These are phyloP conservation scores for Digitonthophagus gazella DNA, from an alignment of 2,888 invertebrate genomes.

Conservation along the genomic window DNA sequence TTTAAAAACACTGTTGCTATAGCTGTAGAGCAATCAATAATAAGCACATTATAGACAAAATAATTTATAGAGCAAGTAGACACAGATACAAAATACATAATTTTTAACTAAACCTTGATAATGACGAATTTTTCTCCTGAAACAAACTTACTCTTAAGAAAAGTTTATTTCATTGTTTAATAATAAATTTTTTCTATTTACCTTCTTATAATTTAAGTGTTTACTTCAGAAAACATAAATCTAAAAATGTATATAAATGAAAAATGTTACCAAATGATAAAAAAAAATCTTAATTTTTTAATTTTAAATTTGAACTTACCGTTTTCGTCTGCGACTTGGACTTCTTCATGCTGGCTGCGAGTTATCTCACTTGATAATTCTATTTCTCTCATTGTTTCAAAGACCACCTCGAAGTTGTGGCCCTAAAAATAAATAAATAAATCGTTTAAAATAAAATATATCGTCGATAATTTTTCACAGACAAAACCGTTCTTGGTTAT, in stretches of 20 bases:
- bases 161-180: neutral
- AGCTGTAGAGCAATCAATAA: neutral
- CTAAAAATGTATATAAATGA: neutral
- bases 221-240: neutral
- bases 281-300: neutral
- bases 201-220: neutral
- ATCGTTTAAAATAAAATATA: neutral
- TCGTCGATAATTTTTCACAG: neutral
- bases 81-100: neutral
- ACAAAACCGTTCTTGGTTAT: neutral
- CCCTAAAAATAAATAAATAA: constrained; percentile 18
- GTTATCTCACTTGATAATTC: constrained; percentile 50
- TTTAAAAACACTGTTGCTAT: too few relatives aligned
- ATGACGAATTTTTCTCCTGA: neutral
- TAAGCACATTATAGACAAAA: neutral
- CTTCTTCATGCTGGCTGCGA: constrained; percentile 52
- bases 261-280: too few relatives aligned
- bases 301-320: constrained; percentile 39
- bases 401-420: constrained; percentile 36
- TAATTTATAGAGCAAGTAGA: too few relatives aligned
- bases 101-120: neutral
- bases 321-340: constrained; percentile 49
- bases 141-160: neutral
- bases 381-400: constrained; percentile 51
- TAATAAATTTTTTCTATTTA: neutral